phyloP scores from a whole-genome alignment of 2,113 vertebrate species.

The Seriola quinqueradiata region DNA sequence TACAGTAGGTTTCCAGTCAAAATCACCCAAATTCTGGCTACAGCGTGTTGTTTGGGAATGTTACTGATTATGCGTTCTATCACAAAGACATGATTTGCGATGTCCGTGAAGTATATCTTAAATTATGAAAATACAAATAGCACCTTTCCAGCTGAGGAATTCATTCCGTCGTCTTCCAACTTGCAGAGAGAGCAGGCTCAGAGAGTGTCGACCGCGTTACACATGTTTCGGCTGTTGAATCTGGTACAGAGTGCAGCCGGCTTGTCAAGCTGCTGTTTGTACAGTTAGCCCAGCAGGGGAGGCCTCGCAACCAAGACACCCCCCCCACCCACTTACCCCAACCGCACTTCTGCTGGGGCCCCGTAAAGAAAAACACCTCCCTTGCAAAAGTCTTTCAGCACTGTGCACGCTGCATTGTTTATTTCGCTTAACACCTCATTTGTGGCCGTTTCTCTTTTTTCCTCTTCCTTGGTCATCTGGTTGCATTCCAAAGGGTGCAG shows the following conservation, averaged over 20 bases:
- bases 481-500: conserved; percentile 70
- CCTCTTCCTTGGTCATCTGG: conserved; percentile 70
- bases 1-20: conserved; percentile 1
- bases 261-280: conserved; percentile 72
- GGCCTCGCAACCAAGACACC: conserved; percentile 56
- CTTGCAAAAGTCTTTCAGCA: conserved; percentile 67
- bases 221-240: conserved; percentile 54
- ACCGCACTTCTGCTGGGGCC: conserved; percentile 65
- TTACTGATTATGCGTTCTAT: conserved; percentile 28
- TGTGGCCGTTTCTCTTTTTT: conserved; percentile 52
- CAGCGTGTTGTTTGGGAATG: conserved; percentile 10
- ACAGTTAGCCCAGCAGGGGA: conserved; percentile 66
- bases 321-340: conserved; percentile 32
- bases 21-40: conserved; percentile 16
- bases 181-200: conserved; percentile 27
- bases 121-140: conserved; percentile 23
- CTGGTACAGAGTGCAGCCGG: conserved; percentile 46
- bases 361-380: conserved; percentile 75
- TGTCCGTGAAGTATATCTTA: conserved; percentile 4
- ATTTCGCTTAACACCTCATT: conserved; percentile 85
- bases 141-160: conserved; percentile 3
- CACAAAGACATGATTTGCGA: conserved; percentile 24
- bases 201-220: conserved; percentile 30
- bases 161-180: conserved; percentile 3
- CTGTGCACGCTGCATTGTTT: conserved; percentile 77